phyloP scores from a whole-genome alignment of 2,113 vertebrate genomes.

The Clarias macrocephalus region DNA sequence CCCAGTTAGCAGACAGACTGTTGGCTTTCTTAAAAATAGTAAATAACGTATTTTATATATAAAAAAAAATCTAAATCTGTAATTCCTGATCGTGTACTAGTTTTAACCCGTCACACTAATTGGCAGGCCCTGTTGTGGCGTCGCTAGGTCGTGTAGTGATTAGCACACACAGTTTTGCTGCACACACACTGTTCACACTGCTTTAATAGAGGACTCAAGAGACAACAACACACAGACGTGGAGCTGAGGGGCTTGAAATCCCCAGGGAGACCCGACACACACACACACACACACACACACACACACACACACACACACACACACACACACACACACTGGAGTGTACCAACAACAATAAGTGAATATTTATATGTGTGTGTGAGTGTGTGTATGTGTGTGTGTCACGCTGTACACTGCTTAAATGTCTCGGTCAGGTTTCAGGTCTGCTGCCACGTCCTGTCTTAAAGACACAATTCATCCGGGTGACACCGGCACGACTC shows the following conservation, averaged over 20 bases:
- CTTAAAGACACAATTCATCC: not conserved
- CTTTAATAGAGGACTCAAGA: slow-evolving; percentile 10
- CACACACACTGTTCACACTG: not conserved
- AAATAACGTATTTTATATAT: not conserved
- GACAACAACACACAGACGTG: not conserved
- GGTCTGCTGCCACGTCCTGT: not conserved
- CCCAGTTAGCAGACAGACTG: not conserved
- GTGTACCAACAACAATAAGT: slow-evolving; percentile 4
- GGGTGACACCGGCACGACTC: slow-evolving; percentile 6
- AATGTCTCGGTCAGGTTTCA: slow-evolving; percentile 7
- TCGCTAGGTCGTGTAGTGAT: not conserved
- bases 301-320: not conserved
- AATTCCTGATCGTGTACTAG: not conserved
- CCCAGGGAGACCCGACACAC: slow-evolving; percentile 6
- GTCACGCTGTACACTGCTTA: not conserved
- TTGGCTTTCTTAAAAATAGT: not conserved
- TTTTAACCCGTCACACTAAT: not conserved
- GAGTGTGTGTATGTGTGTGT: slow-evolving; percentile 3
- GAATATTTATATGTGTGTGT: not conserved
- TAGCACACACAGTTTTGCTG: not conserved
- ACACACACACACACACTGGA: not conserved
- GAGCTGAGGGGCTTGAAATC: not conserved
- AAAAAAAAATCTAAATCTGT: too few species aligned
- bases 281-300: slow-evolving; percentile 2
- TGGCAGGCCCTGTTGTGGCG: not conserved